Conservation (phyloP, 2,113 vertebrate species). For the Gymnocephalus cernua region DNA sequence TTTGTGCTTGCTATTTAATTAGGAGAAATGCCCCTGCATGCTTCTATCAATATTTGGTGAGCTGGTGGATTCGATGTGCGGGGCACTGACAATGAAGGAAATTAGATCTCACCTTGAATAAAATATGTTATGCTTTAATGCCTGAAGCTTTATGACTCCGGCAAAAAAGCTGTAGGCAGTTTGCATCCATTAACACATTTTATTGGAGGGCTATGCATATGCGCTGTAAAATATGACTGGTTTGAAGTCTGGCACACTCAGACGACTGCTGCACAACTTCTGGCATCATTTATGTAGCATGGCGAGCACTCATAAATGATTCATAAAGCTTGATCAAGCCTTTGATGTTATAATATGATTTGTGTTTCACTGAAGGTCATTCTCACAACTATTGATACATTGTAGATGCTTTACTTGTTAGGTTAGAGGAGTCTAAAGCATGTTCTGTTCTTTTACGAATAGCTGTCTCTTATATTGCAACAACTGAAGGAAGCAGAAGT, state of each 20-base stretch:
- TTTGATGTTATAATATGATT: conserved; percentile 64
- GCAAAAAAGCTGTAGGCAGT: conserved; percentile 50
- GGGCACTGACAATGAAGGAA: conserved; percentile 15
- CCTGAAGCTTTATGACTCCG: conserved; percentile 52
- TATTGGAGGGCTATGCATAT: conserved; percentile 37
- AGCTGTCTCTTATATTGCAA: background rate
- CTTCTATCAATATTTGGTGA: conserved; percentile 21
- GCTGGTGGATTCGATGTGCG: background rate
- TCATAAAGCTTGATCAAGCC: conserved; percentile 55
- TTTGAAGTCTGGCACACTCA: conserved; percentile 35
- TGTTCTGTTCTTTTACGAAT: background rate
- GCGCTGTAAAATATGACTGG: conserved; percentile 28
- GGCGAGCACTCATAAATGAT: conserved; percentile 51
- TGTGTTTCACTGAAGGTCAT: conserved; percentile 60
- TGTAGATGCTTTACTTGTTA: conserved; percentile 12
- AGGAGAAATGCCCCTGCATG: conserved; percentile 31
- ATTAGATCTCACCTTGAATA: conserved; percentile 47
- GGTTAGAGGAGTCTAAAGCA: background rate
- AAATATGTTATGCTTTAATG: conserved; percentile 41
- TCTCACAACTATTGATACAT: conserved; percentile 37
- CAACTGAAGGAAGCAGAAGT: conserved; percentile 1
- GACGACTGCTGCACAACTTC: conserved; percentile 41
- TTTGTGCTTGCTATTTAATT: conserved; percentile 43
- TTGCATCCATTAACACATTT: conserved; percentile 67
- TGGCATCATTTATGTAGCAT: conserved; percentile 52